Base-by-base conservation (phyloP, 1,140 invertebrate species). In the Elysia chlorotica region DNA sequence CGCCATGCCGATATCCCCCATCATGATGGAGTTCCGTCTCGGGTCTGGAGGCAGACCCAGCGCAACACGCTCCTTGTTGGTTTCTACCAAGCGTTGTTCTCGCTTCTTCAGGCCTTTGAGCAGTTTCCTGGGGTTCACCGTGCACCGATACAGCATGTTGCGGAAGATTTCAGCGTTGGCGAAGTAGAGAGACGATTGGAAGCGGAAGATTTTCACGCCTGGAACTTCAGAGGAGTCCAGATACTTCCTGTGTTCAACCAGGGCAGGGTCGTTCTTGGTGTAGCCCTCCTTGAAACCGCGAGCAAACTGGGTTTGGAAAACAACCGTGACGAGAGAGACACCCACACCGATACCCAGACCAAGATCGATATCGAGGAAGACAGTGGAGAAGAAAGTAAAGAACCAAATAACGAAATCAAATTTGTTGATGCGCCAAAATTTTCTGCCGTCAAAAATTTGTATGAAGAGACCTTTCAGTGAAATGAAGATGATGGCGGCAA, bases 91-190 rank as follows among this genome's bases (percentile, higher is more conserved):
- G 71, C 59, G 72, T 59, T 65, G 74, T 76, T 80, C 80, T 65
- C 80, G 79, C 71, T 84, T 84, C 59, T 83, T 82, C 25, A 85
- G 65, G 63, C 80, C 77, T 71, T 85, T 84, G 41, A 84, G 74
- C 31, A 79, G 59, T 74, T 83, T 83, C 48, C 81, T 72, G 1
- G 82, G 79, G 65, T 83, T 86, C 0, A 82, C 74, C 1, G 82
- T 84, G n/a, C 75, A 59, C 37, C 74, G 77, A 65, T 85, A 84
- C 23, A 85, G 75, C 25, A 70, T 79, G 65, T 68, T 84, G 41
- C 80, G 78, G 75, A 89, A 89, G 28, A 86, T 83, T 78, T 89
- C 88, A 1, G 87, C 85, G 78, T 88, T 89, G 1, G 86, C 88
- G 76, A 88, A 89, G 76, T 88, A 89, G n/a, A 90, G 63, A 23